Percentiles rank a stretch among this genome's conserved stretches.
Evolutionary conservation across 1,140 invertebrate genomes (phyloP).

Genomic region (Arion vulgaris): DNA sequence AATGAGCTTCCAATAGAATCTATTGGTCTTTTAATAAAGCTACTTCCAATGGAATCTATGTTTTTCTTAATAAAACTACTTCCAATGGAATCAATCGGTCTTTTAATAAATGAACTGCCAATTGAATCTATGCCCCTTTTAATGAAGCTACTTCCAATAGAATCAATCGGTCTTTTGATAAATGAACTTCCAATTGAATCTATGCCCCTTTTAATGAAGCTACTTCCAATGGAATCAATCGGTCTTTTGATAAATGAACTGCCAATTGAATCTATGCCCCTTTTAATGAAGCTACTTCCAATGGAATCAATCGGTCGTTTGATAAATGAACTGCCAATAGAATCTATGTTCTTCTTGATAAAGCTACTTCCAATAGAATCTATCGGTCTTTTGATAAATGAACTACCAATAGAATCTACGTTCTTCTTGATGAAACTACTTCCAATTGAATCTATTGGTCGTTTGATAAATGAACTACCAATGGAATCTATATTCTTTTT

Average conservation of each 20-base stretch:
- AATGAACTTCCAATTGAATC: conserved; percentile 6
- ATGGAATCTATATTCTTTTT: neutral
- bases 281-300: neutral
- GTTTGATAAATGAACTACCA: neutral
- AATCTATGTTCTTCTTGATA: neutral
- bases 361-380: conserved; percentile 1
- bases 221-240: neutral
- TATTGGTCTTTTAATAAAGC: neutral
- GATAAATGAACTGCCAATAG: conserved; percentile 1
- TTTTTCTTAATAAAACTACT: neutral
- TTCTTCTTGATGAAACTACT: neutral
- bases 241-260: conserved; percentile 9
- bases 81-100: neutral
- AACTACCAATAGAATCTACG: neutral
- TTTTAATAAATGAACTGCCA: neutral
- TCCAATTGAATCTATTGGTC: conserved; percentile 1
- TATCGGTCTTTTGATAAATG: neutral
- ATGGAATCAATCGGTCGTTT: neutral
- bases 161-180: neutral
- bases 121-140: neutral
- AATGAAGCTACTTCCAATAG: neutral
- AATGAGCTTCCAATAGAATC: neutral
- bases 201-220: neutral
- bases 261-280: neutral
- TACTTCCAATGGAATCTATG: neutral